Evolutionary conservation across 2,797 vertebrate species (phyloP).

Genomic region (Argyrosomus regius): DNA sequence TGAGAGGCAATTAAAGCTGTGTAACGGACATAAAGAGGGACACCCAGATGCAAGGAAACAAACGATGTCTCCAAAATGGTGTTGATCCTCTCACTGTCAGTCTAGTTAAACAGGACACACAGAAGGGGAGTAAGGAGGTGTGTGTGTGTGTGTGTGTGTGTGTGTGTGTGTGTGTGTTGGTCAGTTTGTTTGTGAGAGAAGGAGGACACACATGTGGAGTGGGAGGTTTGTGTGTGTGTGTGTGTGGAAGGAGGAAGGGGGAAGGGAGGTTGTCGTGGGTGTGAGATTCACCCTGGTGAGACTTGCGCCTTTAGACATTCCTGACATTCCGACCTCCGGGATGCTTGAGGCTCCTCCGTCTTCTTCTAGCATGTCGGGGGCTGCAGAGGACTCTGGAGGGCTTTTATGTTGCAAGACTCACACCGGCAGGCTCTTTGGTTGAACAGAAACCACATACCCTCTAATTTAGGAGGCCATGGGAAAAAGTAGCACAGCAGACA

Average conservation of each 20-base stretch:
- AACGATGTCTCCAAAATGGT: conserved; percentile 57
- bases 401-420: conserved; percentile 76
- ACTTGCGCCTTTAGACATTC: conserved; percentile 84
- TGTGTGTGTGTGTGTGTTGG: conserved; percentile 36
- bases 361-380: conserved; percentile 74
- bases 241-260: conserved; percentile 44
- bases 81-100: conserved; percentile 73
- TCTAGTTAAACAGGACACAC: conserved; percentile 72
- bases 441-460: conserved; percentile 74
- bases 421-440: conserved; percentile 68
- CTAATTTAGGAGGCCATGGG: conserved; percentile 84
- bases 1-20: conserved; percentile 74
- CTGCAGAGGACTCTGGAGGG: conserved; percentile 63
- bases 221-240: conserved; percentile 47
- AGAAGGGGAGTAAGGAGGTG: conserved; percentile 55
- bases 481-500: conserved; percentile 69
- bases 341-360: conserved; percentile 75
- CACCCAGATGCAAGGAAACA: conserved; percentile 58
- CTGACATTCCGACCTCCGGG: conserved; percentile 84
- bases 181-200: conserved; percentile 65
- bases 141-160: conserved; percentile 59
- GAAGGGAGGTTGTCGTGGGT: conserved; percentile 71
- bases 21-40: conserved; percentile 64
- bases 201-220: conserved; percentile 66
- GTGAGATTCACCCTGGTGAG: conserved; percentile 84